Evolutionary conservation across 2,797 vertebrate genomes (phyloP).

Genomic region (Gadopsis marmoratus): DNA sequence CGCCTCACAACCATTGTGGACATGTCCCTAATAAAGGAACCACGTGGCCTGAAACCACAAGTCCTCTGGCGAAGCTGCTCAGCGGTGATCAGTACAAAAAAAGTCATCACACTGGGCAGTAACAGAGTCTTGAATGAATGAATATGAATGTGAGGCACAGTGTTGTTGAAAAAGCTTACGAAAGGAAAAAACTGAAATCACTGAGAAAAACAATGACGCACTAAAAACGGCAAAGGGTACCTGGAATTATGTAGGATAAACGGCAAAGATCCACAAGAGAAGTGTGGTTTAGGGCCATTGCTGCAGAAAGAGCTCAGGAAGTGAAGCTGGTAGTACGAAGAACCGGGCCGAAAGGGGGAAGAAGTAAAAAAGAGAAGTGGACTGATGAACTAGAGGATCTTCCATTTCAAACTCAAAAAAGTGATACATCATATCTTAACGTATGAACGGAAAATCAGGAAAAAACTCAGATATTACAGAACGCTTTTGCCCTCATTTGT

Average conservation of each 20-base stretch:
- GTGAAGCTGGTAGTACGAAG: not conserved
- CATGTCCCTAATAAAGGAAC: not conserved
- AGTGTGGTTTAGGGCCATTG: slow-evolving; percentile 2
- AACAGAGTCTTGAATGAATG: not conserved
- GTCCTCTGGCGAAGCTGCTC: not conserved
- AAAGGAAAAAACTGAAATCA: not conserved
- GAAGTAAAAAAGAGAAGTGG: not conserved
- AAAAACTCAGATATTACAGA: not conserved
- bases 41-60: not conserved
- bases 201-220: not conserved
- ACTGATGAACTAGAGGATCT: not conserved
- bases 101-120: not conserved
- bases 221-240: not conserved
- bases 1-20: not conserved
- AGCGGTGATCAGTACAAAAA: not conserved
- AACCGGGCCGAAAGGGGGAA: not conserved
- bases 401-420: not conserved
- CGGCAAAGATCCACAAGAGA: slow-evolving; percentile 3
- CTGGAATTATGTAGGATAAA: slow-evolving; percentile 8
- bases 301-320: not conserved
- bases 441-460: not conserved
- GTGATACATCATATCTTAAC: not conserved
- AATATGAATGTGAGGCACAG: not conserved
- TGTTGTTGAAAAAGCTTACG: not conserved
- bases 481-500: not conserved